Conservation (phyloP, 2,888 invertebrate genomes). For the Drosophila greeni region DNA sequence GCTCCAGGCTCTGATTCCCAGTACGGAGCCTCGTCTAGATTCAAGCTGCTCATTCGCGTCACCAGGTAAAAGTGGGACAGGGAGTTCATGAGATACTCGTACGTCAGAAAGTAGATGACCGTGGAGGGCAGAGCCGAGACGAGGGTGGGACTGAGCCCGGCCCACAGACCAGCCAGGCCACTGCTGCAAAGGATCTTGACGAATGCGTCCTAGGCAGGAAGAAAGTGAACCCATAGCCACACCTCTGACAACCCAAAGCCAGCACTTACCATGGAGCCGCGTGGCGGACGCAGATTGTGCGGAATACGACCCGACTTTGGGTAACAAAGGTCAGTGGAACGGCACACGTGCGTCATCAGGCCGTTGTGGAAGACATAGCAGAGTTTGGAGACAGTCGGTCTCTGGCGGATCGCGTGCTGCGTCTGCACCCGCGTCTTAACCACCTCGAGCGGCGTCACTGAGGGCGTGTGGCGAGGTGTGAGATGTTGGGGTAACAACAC, state of each 20-base stretch:
- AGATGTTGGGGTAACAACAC: not conserved
- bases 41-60: not conserved
- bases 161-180: slow-evolving; percentile 94
- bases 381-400: slow-evolving; percentile 86
- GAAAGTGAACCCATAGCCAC: not conserved
- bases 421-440: slow-evolving; percentile 97
- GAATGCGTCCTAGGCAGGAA: slow-evolving; percentile 89
- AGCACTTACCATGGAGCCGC: slow-evolving; percentile 83
- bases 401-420: slow-evolving; percentile 82
- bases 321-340: slow-evolving; percentile 80
- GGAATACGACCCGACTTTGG: slow-evolving; percentile 57
- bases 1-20: slow-evolving; percentile 5
- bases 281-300: slow-evolving; percentile 73
- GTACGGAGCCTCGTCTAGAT: slow-evolving; percentile 1
- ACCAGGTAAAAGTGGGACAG: slow-evolving; percentile 78
- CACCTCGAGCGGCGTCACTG: slow-evolving; percentile 98
- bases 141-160: slow-evolving; percentile 96
- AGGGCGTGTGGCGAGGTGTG: not conserved
- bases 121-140: slow-evolving; percentile 96
- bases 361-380: slow-evolving; percentile 98
- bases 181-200: slow-evolving; percentile 91
- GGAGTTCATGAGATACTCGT: slow-evolving; percentile 89
- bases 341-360: slow-evolving; percentile 96
- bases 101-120: slow-evolving; percentile 95
- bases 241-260: too few species aligned